phyloP scores from a whole-genome alignment of 35 echinoderm and acorn worm genomes.

The Apostichopus californicus region DNA sequence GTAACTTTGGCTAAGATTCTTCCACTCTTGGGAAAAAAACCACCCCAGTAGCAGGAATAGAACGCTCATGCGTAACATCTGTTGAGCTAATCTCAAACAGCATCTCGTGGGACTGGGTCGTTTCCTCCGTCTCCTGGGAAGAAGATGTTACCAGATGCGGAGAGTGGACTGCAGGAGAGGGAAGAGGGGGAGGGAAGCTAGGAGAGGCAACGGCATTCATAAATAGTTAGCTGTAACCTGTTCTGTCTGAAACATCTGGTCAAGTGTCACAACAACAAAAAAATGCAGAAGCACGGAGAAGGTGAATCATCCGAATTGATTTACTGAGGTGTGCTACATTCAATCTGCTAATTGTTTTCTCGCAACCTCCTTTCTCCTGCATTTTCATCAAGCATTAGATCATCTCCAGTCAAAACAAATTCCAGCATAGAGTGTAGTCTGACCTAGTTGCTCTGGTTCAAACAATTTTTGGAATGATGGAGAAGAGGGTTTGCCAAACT shows the following conservation, averaged over 20 bases:
- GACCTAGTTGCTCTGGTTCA: too few species aligned
- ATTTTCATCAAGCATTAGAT: too few species aligned
- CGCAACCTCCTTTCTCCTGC: too few species aligned
- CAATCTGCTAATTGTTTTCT: background rate
- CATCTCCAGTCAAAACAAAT: too few species aligned
- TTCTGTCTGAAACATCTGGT: background rate
- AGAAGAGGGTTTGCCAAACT: too few species aligned
- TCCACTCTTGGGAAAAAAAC: background rate
- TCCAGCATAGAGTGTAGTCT: too few species aligned
- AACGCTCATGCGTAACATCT: constrained; percentile 33
- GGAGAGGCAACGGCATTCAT: background rate
- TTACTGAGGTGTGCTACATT: background rate
- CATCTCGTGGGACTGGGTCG: constrained; percentile 2
- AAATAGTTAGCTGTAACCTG: background rate
- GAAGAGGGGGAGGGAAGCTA: background rate
- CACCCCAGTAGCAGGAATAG: background rate
- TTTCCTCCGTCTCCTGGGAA: background rate
- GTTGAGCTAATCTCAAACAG: constrained; percentile 25
- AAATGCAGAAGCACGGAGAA: background rate
- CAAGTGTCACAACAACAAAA: background rate
- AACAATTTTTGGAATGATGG: too few species aligned
- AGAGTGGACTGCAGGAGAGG: background rate
- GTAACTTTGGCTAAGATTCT: constrained; percentile 26
- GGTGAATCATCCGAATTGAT: background rate
- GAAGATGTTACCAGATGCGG: background rate